Evolutionary conservation across 2,797 vertebrate genomes (phyloP), one percentile per base, ranked within the genome.

Genomic region (Hemibagrus guttatus): DNA sequence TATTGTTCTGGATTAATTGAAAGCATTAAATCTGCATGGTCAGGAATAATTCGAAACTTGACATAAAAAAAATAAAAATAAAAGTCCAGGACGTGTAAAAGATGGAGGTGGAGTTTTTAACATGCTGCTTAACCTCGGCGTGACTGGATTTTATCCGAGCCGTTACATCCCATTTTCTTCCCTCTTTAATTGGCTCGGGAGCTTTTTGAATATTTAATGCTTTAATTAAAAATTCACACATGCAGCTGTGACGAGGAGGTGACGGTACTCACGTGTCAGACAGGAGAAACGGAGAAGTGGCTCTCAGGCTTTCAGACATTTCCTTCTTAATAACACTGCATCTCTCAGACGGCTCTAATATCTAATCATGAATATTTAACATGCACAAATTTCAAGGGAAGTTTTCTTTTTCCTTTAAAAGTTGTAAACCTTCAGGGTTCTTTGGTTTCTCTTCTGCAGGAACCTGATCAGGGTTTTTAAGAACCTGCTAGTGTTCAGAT

Each of bases 211-310:
- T 81, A 63, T 63, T 81, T 81, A 81, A 81, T 63, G 59, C 3
- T 14, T 1, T 17, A 81, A 81, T 63, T 26, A 63, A 63, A 46
- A 81, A 81, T 63, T 81, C 58, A 81, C 79, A 81, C 79, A 9
- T 46, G 58, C 31, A 63, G 46, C 63, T 81, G 79, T 63, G 79
- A 46, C 13, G 21, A 42, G 16, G 56, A 61, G 56, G 56, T 61
- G 35, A 80, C 16, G 23, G 3, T 63, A 0, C 28, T n/a, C 21
- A 3, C 21, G 1, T n/a, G 39, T 80, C 56, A n/a, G 39, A n/a
- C 35, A 1, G 39, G 23, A 63, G 23, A 49, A 81, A 81, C 7
- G 3, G 1, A 0, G 12, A 81, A 42, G 23, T 0, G 58, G 79
- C 42, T 58, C 75, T 78, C 28, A 23, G 17, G 2, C 58, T 61